Base-by-base conservation (phyloP, 1,140 invertebrate genomes). In the Monochamus saltuarius region DNA sequence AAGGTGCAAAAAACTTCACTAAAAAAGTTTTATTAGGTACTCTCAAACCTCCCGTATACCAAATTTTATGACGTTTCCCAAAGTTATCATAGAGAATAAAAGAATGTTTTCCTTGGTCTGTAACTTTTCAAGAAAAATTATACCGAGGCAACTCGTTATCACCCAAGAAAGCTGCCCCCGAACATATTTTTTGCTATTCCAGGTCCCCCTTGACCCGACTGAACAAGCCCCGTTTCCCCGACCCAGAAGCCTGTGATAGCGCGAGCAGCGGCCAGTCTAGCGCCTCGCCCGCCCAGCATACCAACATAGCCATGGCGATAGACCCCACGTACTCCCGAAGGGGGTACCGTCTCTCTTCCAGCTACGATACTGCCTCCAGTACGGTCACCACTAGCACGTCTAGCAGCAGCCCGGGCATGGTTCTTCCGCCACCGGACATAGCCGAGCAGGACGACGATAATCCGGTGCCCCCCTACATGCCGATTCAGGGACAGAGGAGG, bases 401-500 rank as follows among this genome's bases (percentile, higher is more conserved):
- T 0, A 71, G 70, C 43, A 73, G 73, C 52, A 75, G 72, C 50
- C 72, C 74, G 39, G 67, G 68, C 1, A 65, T 71, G 22, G 50
- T 73, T 29, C 39, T 76, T 9, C 71, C 72, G 10, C 68, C 74
- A 13, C 73, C 73, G 39, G 72, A 72, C 66, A 61, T 67, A 6
- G 42, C 53, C 17, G 66, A 70, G 59, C 64, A 71, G n/a, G 81
- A 84, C 29, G 84, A 84, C 64, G 79, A 81, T 35, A 77, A 77
- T 61, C 79, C 80, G 46, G 81, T 80, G 53, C 85, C 87, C 4
- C 87, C 87, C 61, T 90, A 90, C 66, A 89, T 90, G 88, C 89
- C 88, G 45, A 88, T 91, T 66, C 89, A 88, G 75, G 89, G 89
- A 43, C 88, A 89, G 67, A 77, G 87, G 56, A 77, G 88, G 66